Evolutionary conservation across 2,113 vertebrate species (phyloP), one percentile per base, ranked within the genome.

Genomic region (Lipotes vexillifer): DNA sequence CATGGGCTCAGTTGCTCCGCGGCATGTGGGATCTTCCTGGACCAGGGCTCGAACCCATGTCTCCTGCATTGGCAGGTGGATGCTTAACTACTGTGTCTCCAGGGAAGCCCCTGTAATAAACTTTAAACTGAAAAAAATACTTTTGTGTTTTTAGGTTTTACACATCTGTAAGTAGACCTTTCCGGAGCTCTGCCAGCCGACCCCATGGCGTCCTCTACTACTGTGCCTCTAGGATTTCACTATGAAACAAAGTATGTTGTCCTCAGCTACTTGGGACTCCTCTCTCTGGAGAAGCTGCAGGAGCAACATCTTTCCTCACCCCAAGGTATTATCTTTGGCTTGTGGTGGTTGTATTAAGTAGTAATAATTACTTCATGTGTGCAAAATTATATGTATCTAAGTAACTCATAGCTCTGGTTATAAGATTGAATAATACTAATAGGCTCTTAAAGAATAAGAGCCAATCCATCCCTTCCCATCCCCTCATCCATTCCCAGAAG

Each of bases 201-300:
- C 80, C 98, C 84, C 27, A 99, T 99, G 99, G 99, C 99, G 98
- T 98, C 99, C 90, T 98, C 98, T 75, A 49, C 98, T 98, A 95
- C 98, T 38, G 98, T 99, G 99, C 99, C 99, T 99, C 99, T 98
- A 97, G 99, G 99, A 97, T 99, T 99, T 97, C 99, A 99, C 98
- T 99, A 99, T 97, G 99, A 99, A 98, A 99, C 99, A 96, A 99
- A 99, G 96, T 99, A 99, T 25, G 98, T 99, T 49, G 99, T 99
- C 97, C 99, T 99, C 98, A 99, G 98, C 98, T 99, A 99, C 98
- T 98, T 99, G 98, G 99, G 99, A 95, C 98, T 99, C 83, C 20
- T 97, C 29, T 98, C 99, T 41, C 98, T 98, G 63, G 95, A 98
- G 74, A 99, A 98, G 88, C 96, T 98, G 5, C 98, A 97, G 95